phyloP scores from a whole-genome alignment of 2,113 vertebrate species.

The Microtus oregoni region DNA sequence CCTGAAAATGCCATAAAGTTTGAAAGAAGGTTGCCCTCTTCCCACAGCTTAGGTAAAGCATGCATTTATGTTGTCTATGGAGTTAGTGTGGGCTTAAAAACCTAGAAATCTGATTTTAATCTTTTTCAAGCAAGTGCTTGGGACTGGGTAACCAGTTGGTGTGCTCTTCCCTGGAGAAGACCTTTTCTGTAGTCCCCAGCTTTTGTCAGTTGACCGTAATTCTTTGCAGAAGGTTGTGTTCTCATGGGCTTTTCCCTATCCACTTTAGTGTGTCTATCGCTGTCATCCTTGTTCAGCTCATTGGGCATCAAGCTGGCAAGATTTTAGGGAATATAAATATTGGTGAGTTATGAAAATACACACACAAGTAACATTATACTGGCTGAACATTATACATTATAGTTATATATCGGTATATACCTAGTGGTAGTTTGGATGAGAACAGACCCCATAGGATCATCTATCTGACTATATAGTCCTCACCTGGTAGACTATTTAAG shows the following conservation, averaged over 20 bases:
- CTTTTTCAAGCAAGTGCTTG: background rate
- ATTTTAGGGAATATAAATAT: background rate
- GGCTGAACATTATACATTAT: no score
- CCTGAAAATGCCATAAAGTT: slow-evolving; percentile 2
- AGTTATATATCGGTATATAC: no score
- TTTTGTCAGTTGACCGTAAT: background rate
- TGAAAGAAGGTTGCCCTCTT: background rate
- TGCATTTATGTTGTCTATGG: background rate
- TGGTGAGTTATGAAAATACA: background rate
- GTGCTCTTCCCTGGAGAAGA: background rate
- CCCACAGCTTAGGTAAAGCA: background rate
- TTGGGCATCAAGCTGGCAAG: background rate
- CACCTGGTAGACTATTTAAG: background rate
- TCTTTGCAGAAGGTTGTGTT: no score
- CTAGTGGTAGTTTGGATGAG: background rate
- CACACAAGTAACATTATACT: background rate
- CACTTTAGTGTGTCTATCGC: background rate
- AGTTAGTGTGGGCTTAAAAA: background rate
- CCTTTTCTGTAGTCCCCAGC: rapidly evolving
- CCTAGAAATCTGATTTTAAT: background rate
- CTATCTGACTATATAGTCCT: background rate
- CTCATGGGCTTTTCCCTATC: background rate
- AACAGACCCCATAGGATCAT: background rate
- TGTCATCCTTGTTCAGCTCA: background rate
- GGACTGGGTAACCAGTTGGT: background rate